These are phyloP conservation scores for Sitophilus oryzae DNA, from an alignment of 1,140 invertebrate species.

Conservation along the genomic window DNA sequence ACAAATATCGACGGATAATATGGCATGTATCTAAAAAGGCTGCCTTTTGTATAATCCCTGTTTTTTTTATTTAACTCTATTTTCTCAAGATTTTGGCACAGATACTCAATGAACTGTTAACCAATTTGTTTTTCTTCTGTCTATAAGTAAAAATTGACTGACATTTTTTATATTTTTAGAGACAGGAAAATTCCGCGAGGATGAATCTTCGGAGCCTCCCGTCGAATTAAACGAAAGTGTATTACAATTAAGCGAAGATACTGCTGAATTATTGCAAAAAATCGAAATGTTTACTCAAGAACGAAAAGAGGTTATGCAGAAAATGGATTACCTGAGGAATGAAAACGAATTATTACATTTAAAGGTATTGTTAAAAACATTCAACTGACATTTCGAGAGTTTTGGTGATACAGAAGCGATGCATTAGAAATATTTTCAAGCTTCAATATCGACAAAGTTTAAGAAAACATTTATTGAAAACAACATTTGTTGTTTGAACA, in stretches of 20 bases:
- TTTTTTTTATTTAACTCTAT: too few species aligned
- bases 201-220: conserved; percentile 31
- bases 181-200: conserved; percentile 18
- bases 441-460: too few species aligned
- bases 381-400: neutral
- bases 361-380: conserved; percentile 40
- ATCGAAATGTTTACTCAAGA: conserved; percentile 61
- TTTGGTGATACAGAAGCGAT: too few species aligned
- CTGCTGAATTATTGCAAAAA: conserved; percentile 56
- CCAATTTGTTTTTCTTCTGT: neutral
- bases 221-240: conserved; percentile 49
- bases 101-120: too few species aligned
- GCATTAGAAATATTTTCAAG: too few species aligned
- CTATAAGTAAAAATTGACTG: neutral
- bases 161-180: conserved; percentile 12
- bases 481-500: too few species aligned
- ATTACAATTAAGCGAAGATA: conserved; percentile 51
- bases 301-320: conserved; percentile 60
- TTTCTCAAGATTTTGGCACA: too few species aligned
- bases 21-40: too few species aligned
- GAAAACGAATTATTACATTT: conserved; percentile 53
- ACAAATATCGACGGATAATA: too few species aligned
- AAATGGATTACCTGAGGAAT: conserved; percentile 56
- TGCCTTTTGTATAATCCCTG: too few species aligned
- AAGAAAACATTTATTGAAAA: too few species aligned